Conservation (phyloP, 2,113 vertebrate genomes). For the Urocitellus parryii region DNA sequence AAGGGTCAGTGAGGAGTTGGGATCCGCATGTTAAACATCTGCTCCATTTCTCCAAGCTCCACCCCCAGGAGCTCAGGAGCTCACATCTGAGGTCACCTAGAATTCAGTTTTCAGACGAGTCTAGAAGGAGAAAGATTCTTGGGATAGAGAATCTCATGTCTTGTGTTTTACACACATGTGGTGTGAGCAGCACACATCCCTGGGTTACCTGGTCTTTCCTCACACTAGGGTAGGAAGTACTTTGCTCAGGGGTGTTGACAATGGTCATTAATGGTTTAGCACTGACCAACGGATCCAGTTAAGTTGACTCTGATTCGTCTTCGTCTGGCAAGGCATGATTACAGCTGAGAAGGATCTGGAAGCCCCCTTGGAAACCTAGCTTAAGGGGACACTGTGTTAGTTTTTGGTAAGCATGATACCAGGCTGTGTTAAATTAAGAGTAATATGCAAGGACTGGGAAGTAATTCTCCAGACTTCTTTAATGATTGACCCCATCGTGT, state of each 20-base stretch:
- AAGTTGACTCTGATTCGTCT: not conserved
- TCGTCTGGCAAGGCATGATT: not conserved
- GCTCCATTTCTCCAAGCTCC: not conserved
- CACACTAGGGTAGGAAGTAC: not conserved
- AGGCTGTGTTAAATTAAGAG: not conserved
- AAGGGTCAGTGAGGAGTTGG: not conserved
- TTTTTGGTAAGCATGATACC: not conserved
- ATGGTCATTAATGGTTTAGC: not conserved
- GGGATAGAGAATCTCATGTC: not conserved
- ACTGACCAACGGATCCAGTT: not conserved
- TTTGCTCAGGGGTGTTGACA: not conserved
- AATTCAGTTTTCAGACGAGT: not conserved
- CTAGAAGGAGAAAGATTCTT: constrained; percentile 13
- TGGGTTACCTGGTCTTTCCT: not conserved
- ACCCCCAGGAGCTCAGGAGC: not conserved
- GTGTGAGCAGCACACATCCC: not conserved
- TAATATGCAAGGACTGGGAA: not conserved
- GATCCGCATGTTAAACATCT: not conserved
- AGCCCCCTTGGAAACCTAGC: not conserved
- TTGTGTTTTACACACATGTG: not conserved
- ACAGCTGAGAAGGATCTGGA: not conserved
- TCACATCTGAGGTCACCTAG: not conserved
- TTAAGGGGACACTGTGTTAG: not conserved
- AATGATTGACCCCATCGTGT: not conserved
- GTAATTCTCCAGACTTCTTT: not conserved